phyloP scores from a whole-genome alignment of 2,113 vertebrate species.

The Leptodactylus fuscus region DNA sequence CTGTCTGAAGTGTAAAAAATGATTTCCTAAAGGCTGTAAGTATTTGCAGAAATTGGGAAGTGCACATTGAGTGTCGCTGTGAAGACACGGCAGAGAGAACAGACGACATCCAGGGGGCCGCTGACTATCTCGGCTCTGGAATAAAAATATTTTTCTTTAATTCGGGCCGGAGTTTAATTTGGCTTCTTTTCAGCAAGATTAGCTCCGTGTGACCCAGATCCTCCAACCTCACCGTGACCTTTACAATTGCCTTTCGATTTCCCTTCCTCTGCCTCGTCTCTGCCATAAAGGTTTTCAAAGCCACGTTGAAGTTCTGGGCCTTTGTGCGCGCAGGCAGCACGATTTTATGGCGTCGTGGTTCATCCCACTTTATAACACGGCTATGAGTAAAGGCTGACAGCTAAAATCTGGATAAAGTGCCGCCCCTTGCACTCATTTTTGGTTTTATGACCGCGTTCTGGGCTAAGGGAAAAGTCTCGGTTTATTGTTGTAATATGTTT shows the following conservation, averaged over 20 bases:
- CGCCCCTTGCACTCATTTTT: constrained; percentile 23
- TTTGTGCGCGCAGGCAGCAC: constrained; percentile 64
- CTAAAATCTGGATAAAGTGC: constrained; percentile 65
- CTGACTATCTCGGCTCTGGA: constrained; percentile 18
- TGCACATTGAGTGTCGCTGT: background rate
- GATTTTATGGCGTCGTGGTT: constrained; percentile 67
- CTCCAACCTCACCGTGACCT: constrained; percentile 73
- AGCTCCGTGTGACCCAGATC: constrained; percentile 76
- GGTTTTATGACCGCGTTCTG: constrained; percentile 14
- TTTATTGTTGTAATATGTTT: constrained; percentile 46
- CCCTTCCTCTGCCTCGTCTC: constrained; percentile 65
- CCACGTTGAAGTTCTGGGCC: constrained; percentile 70
- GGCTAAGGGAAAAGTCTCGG: background rate
- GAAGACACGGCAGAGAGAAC: background rate
- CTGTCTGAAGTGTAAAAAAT: background rate
- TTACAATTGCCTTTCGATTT: constrained; percentile 64
- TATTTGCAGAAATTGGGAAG: background rate
- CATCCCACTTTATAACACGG: constrained; percentile 67
- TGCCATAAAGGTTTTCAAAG: constrained; percentile 67
- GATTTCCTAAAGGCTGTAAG: too few relatives aligned
- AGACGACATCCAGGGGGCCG: constrained; percentile 10
- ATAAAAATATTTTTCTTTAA: constrained; percentile 58
- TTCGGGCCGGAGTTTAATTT: constrained; percentile 45
- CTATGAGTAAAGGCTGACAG: constrained; percentile 66
- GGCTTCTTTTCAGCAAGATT: constrained; percentile 64